These are phyloP conservation scores for Hymenopus coronatus DNA, from an alignment of 2,888 invertebrate genomes.

Conservation along the genomic window DNA sequence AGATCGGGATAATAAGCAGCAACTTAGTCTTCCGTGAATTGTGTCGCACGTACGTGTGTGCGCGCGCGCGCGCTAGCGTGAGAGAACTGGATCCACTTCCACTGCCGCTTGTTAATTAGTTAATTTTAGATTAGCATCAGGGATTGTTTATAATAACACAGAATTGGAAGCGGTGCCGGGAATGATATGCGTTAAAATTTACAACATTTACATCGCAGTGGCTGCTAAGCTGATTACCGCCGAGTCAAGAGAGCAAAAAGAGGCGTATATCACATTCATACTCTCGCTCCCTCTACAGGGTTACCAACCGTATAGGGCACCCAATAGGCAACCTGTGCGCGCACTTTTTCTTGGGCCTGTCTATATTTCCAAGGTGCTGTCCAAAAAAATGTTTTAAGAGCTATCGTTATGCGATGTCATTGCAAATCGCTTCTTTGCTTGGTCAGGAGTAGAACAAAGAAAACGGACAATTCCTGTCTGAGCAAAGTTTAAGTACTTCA, in stretches of 20 bases:
- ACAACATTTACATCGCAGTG: background rate
- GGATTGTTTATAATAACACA: background rate
- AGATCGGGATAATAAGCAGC: background rate
- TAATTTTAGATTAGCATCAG: background rate
- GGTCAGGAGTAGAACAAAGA: too few relatives aligned
- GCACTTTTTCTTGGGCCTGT: too few relatives aligned
- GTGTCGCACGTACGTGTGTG: background rate
- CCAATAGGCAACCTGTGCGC: too few relatives aligned
- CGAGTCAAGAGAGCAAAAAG: background rate
- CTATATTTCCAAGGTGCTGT: too few relatives aligned
- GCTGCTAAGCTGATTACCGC: background rate
- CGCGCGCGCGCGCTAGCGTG: background rate
- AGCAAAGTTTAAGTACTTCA: too few relatives aligned
- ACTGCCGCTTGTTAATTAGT: background rate
- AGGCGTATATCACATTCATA: background rate
- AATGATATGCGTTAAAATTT: background rate
- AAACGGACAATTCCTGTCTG: too few relatives aligned
- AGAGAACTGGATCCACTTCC: background rate
- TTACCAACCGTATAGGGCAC: too few relatives aligned
- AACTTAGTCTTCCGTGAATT: background rate
- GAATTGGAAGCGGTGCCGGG: background rate
- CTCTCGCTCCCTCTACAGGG: too few relatives aligned
- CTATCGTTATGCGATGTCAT: too few relatives aligned
- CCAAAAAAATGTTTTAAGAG: too few relatives aligned
- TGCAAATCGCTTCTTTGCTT: too few relatives aligned